Evolutionary conservation across 2,113 vertebrate species (phyloP).

Genomic region (Tinamus guttatus): DNA sequence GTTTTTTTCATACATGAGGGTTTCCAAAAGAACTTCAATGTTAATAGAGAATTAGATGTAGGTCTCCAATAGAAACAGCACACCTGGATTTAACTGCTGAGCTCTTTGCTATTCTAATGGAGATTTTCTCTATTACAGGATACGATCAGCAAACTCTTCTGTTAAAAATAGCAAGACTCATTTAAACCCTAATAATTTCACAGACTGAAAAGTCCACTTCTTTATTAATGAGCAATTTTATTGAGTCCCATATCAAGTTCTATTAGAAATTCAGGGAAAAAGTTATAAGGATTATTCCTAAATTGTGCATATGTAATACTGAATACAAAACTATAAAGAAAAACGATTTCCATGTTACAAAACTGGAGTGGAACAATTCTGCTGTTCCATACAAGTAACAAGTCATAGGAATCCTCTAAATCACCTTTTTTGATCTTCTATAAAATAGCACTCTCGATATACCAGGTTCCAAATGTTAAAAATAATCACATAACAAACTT

Average conservation of each 20-base stretch:
- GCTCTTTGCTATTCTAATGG: background rate
- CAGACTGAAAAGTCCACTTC: background rate
- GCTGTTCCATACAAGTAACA: background rate
- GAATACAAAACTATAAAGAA: background rate
- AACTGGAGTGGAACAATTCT: background rate
- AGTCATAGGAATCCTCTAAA: background rate
- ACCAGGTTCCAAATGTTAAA: background rate
- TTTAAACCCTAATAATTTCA: background rate
- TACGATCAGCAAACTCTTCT: background rate
- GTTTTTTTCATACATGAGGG: background rate
- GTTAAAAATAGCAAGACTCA: background rate
- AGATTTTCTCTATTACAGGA: background rate
- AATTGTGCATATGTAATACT: rapidly evolving
- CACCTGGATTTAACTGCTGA: background rate
- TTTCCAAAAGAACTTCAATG: background rate
- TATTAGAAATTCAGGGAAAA: background rate
- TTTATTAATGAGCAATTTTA: background rate
- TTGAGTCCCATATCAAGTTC: background rate
- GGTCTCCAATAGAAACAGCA: background rate
- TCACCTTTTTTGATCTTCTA: background rate
- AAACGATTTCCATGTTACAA: background rate
- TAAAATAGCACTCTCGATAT: background rate
- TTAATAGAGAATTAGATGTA: background rate
- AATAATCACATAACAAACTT: background rate
- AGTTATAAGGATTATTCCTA: background rate